Base-by-base conservation (phyloP, 2,888 invertebrate species). In the Hydropsyche betteni region DNA sequence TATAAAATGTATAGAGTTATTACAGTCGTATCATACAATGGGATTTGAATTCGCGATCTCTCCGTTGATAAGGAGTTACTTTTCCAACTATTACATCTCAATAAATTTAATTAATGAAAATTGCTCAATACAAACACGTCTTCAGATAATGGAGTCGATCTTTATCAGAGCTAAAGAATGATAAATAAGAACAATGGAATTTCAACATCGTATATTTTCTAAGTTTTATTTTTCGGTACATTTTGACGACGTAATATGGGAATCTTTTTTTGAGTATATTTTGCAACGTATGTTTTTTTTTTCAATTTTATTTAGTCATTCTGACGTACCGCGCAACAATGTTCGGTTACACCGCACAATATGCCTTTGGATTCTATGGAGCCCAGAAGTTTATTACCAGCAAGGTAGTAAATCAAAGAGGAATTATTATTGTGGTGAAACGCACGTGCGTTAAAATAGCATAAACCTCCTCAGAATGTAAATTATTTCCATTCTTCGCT, bases 381-480 rank as follows among this genome's bases (percentile, higher is more conserved):
- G 33, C 61, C 16, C 61, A 61, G 33, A 61, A 64, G 64, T 36
- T 64, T 64, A 64, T 64, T 64, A 36, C 64, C 64, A 36, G 10
- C 64, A 36, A 64, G 34, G 64, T 64, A 64, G 64, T 64, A 64
- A 64, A 64, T 64, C 64, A 64, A 64, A 33, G 64, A 64, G 36
- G 36, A 64, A 64, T 64, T 64, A 64, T 64, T 64, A 64, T 64
- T 64, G 64, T 34, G 64, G 64, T 64, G 64, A 64, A 64, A 64
- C 61, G 64, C 36, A n/a, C 36, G 36, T 64, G 36, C 64, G 36
- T 64, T 64, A 64, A 64, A 64, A 64, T 64, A 64, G 64, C 64
- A 36, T 64, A 64, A 64, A 64, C 64, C 64, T 64, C 64, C 34
- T 64, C 36, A 64, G 64, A 64, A 64, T 64, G 64, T 64, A 64